phyloP scores from a whole-genome alignment of 1,140 invertebrate genomes.

The honey bee (Apis mellifera) region Amel_HAv3.1 CM009943.2:3346501-3347000 shows the following conservation, averaged over 20 bases:
- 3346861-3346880: constrained; percentile 57
- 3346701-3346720: no score
- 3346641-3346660: background rate
- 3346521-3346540: constrained; percentile 5
- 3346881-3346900: constrained; percentile 69
- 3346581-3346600: background rate
- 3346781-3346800: background rate
- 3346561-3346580: background rate
- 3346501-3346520: background rate
- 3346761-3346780: no score
- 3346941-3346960: constrained; percentile 61
- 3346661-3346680: no score
- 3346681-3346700: background rate
- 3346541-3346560: constrained; percentile 22
- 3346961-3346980: background rate
- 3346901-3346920: constrained; percentile 55
- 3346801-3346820: constrained; percentile 9
- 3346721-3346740: background rate
- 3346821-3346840: constrained; percentile 10
- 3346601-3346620: background rate
- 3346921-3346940: constrained; percentile 72
- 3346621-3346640: constrained; percentile 14
- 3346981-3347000: no score
- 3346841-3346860: constrained; percentile 19
- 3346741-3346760: background rate